Base-by-base conservation (phyloP, 1,140 invertebrate species). In the Holcopasites calliopsidis region DNA sequence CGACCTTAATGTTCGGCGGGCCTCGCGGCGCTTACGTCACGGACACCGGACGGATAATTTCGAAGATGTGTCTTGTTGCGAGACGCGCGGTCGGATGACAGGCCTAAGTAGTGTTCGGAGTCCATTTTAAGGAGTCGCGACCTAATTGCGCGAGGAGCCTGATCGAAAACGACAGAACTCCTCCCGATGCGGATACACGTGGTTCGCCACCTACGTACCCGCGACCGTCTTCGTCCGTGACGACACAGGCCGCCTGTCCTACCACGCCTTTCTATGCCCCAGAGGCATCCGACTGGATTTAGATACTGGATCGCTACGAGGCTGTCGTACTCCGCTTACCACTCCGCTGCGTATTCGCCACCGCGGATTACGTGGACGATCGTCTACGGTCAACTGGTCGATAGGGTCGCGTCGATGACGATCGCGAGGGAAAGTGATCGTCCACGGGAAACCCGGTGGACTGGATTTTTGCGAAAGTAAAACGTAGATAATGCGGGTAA, bases 251-350 rank as follows among this genome's bases (percentile, higher is more conserved):
- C 23, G 47, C 60, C 55, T 85, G 72, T 82, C 75, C 82, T 84
- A 85, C 84, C 84, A 86, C 84, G 84, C 84, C 84, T 86, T 86
- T 86, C 84, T 86, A 86, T 83, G 84, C 84, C n/a, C 84, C 84
- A 86, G 84, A 84, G 84, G 84, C 84, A 85, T 85, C 83, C 35
- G 79, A 75, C 57, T 54, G 83, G 83, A 85, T 85, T n/a, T 84
- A 85, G 83, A 85, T 84, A 84, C 83, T 83, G 82, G 81, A 83
- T 80, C 76, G 80, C 80, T 78, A 44, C 54, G 78, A 84, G 73
- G 78, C 78, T 78, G 58, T 28, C 58, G 23, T 50, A 60, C 75
- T 82, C 65, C 52, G 54, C 65, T 79, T 64, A 68, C 71, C 54
- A n/a, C n/a, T n/a, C 49, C 54, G 61, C 55, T 66, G 76, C 76